These are phyloP conservation scores for Acleris cristana DNA, from an alignment of 2,888 invertebrate genomes.

Conservation along the genomic window DNA sequence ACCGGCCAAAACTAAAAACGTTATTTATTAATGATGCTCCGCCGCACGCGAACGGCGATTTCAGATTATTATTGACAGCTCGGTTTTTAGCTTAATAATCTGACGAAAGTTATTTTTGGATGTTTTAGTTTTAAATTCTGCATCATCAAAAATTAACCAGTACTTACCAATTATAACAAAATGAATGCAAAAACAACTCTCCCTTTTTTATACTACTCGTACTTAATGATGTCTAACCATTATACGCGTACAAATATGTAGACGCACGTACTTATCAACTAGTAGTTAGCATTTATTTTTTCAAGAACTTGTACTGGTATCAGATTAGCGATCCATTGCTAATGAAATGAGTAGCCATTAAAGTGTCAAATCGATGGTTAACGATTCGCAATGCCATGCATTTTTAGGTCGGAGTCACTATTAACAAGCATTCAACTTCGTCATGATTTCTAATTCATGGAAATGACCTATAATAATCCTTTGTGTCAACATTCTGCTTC, in stretches of 20 bases:
- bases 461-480: conserved; percentile 28
- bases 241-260: no score
- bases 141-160: not conserved
- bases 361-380: conserved; percentile 30
- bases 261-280: no score
- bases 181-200: no score
- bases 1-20: conserved; percentile 11
- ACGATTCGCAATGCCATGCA: conserved; percentile 41
- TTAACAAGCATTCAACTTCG: conserved; percentile 42
- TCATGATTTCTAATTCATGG: conserved; percentile 60
- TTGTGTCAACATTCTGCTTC: conserved; percentile 19
- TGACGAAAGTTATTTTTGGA: conserved; percentile 21
- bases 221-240: no score
- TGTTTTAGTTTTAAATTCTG: not conserved
- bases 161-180: no score
- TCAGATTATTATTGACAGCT: conserved; percentile 26
- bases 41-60: conserved; percentile 22
- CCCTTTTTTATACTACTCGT: no score
- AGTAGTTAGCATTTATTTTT: no score
- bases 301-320: not conserved
- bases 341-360: conserved; percentile 21
- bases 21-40: conserved; percentile 27
- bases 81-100: conserved; percentile 9
- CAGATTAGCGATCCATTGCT: conserved; percentile 1
- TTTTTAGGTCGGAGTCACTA: conserved; percentile 39